Evolutionary conservation across 2,888 invertebrate genomes (phyloP).

Genomic region (Hylaea fasciaria): DNA sequence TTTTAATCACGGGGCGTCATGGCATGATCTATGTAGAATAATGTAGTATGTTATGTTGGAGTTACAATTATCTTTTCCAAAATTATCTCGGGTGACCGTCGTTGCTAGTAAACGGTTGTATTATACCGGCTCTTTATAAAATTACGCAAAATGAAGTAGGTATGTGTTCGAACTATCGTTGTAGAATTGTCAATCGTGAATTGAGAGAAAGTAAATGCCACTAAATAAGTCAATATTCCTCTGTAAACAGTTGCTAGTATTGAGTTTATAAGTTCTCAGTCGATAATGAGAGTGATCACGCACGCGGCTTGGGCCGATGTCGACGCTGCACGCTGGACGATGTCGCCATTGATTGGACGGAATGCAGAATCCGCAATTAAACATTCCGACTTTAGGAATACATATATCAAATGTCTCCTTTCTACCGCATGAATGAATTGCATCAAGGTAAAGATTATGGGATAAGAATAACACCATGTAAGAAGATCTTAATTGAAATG

Average conservation of each 20-base stretch:
- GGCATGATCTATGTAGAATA: not conserved
- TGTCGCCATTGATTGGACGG: conserved; percentile 57
- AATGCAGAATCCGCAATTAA: conserved; percentile 45
- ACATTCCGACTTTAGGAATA: conserved; percentile 43
- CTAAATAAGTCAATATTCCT: too few species aligned
- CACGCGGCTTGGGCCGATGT: conserved; percentile 47
- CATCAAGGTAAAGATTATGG: conserved; percentile 6
- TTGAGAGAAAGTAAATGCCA: too few species aligned
- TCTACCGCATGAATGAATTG: conserved; percentile 1
- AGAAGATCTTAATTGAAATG: conserved; percentile 7
- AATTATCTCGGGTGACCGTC: too few species aligned
- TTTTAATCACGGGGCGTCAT: conserved; percentile 4
- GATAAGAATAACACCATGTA: too few species aligned
- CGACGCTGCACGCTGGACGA: conserved; percentile 21
- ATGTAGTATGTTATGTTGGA: too few species aligned
- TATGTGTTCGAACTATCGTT: too few species aligned
- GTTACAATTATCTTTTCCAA: too few species aligned
- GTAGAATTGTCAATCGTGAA: too few species aligned
- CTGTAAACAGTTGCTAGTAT: too few species aligned
- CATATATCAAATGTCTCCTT: conserved; percentile 20
- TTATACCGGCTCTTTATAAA: too few species aligned
- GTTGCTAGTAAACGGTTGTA: too few species aligned
- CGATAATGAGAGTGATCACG: conserved; percentile 45
- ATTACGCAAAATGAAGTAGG: too few species aligned
- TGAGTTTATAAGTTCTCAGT: conserved; percentile 5